Conservation (phyloP, 2,888 invertebrate genomes). For the Pycnomerus fuliginosus region DNA sequence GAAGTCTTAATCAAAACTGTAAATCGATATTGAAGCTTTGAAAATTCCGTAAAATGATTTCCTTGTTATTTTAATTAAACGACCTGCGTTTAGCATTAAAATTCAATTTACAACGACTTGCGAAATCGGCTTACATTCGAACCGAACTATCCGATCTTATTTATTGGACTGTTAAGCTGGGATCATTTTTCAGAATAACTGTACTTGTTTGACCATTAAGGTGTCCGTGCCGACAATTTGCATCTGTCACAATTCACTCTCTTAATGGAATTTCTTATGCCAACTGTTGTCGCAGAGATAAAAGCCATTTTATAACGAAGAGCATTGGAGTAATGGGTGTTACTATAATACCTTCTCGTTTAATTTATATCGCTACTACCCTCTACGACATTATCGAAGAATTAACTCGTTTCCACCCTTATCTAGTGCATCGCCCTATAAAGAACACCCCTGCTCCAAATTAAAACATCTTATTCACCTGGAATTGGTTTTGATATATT, state of each 20-base stretch:
- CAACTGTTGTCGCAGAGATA: slow-evolving; percentile 12
- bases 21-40: too few species aligned
- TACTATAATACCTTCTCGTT: too few species aligned
- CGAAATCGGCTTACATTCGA: slow-evolving; percentile 14
- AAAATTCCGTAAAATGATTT: slow-evolving; percentile 13
- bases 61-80: slow-evolving; percentile 20
- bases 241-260: slow-evolving; percentile 36
- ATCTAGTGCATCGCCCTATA: too few species aligned
- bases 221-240: slow-evolving; percentile 27
- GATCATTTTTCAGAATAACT: slow-evolving; percentile 41
- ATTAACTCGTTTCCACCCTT: too few species aligned
- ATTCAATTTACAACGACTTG: slow-evolving; percentile 19
- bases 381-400: too few species aligned
- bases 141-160: slow-evolving; percentile 16
- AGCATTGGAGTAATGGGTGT: too few species aligned
- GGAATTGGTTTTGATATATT: too few species aligned
- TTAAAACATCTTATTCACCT: too few species aligned
- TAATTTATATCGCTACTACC: too few species aligned
- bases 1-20: too few species aligned
- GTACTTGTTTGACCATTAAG: slow-evolving; percentile 32
- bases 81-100: slow-evolving; percentile 13
- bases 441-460: too few species aligned
- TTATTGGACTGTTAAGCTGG: slow-evolving; percentile 24
- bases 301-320: slow-evolving; percentile 9
- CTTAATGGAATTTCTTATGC: slow-evolving; percentile 32